Base-by-base conservation (phyloP, 2,888 invertebrate species). In the Acronicta psi region DNA sequence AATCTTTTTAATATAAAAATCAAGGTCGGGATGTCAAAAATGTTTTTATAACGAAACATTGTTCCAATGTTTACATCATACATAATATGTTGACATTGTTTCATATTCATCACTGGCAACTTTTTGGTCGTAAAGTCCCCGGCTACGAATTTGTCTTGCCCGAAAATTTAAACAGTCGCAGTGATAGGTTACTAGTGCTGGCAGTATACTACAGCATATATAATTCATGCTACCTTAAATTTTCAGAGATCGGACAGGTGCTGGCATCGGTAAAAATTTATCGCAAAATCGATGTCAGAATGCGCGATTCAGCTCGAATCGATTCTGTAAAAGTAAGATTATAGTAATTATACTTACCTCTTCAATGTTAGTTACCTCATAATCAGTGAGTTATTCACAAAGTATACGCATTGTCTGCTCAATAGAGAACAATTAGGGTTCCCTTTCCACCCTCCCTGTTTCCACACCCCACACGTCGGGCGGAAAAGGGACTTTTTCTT, bases 401-500 rank as follows among this genome's bases (percentile, higher is more conserved):
- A 75, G 69, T 69, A 60, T 75, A 73, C 70, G 70, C 69, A 76
- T 66, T 78, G 80, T 77, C 75, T 76, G 72, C 73, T 80, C 76
- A 76, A 72, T 75, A 62, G 75, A 68, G 74, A 80, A 81, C 85
- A 87, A 86, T 87, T 84, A 82, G 77, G 74, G 79, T 69, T 81
- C 80, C 78, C 76, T 76, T 68, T 73, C 63, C 71, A 65, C 67
- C 56, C 66, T 63, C 60, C 59, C 68, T 63, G 66, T 70, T 68
- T 66, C 69, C 72, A 62, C 73, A 69, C 73, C 73, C 75, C 77
- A 77, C 64, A 79, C 78, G 70, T 74, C 57, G 64, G 70, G 72
- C 59, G 67, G 78, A 72, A 73, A 77, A 77, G 70, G 69, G 77
- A 75, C 77, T 85, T 88, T 86, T 90, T 83, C 82, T 79, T 84